Conservation (phyloP, 2,113 vertebrate genomes). For the Actenoides lindsayi region DNA sequence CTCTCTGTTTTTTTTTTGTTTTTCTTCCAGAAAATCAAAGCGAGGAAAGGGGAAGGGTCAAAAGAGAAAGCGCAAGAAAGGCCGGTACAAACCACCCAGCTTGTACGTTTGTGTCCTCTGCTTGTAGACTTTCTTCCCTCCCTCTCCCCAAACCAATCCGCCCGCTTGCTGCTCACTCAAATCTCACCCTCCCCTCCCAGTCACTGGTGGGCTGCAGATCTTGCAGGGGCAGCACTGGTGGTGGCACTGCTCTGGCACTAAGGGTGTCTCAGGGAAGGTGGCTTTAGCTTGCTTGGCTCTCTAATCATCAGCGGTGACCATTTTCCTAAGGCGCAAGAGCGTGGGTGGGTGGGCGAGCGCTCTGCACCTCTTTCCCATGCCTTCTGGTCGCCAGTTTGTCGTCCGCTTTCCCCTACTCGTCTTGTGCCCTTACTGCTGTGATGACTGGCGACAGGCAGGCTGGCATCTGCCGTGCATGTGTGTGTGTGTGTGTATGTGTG, state of each 20-base stretch:
- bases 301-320: constrained; percentile 6
- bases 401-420: neutral
- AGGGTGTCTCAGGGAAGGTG: constrained; percentile 52
- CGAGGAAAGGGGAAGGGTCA: constrained; percentile 94
- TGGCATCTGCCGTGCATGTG: constrained; percentile 23
- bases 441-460: neutral
- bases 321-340: constrained; percentile 31
- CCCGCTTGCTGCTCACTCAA: constrained; percentile 43
- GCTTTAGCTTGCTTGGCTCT: constrained; percentile 67
- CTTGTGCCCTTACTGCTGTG: constrained; percentile 7
- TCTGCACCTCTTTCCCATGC: neutral
- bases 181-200: neutral
- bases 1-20: constrained; percentile 64
- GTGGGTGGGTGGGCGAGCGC: neutral
- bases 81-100: constrained; percentile 89
- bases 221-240: constrained; percentile 55
- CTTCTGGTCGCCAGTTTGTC: neutral
- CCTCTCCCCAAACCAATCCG: constrained; percentile 42
- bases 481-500: neutral
- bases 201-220: constrained; percentile 35
- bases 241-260: constrained; percentile 23
- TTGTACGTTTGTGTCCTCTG: constrained; percentile 92
- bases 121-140: constrained; percentile 67
- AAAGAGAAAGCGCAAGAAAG: constrained; percentile 99
- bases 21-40: constrained; percentile 95